Percentiles rank a stretch among this genome's conserved stretches.
Conservation (phyloP, 2,888 invertebrate species). For the Camponotus fellah region DNA sequence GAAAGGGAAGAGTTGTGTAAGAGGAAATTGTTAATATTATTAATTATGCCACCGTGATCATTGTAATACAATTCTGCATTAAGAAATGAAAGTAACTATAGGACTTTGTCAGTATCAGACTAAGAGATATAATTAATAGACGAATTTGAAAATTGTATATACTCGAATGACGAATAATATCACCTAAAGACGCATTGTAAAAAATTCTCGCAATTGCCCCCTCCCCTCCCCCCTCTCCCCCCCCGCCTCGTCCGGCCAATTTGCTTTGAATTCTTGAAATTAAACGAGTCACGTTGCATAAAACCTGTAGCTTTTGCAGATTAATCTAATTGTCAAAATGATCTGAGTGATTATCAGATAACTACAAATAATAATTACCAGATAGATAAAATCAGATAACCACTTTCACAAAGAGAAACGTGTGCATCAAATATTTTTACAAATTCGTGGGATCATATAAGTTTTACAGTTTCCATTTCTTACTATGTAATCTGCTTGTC, state of each 20-base stretch:
- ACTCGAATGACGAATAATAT: constrained; percentile 56
- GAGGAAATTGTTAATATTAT: constrained; percentile 54
- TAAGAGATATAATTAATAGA: constrained; percentile 46
- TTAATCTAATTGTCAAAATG: constrained; percentile 33
- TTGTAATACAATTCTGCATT: constrained; percentile 54
- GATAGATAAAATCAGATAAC: not conserved
- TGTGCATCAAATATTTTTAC: constrained; percentile 45
- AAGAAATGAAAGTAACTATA: constrained; percentile 68
- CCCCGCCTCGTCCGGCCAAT: not conserved
- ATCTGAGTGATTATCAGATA: not conserved
- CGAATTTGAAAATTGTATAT: constrained; percentile 45
- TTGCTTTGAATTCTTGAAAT: constrained; percentile 27
- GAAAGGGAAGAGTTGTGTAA: not conserved
- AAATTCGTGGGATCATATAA: constrained; percentile 19
- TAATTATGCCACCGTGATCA: constrained; percentile 53
- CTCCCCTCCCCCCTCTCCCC: too few relatives aligned
- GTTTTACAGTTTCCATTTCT: constrained; percentile 12
- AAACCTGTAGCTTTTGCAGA: constrained; percentile 31
- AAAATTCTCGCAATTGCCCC: constrained; percentile 18
- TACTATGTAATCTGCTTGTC: constrained; percentile 13
- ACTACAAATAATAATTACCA: not conserved
- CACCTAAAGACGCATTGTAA: constrained; percentile 42
- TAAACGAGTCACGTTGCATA: not conserved
- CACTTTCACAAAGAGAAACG: not conserved
- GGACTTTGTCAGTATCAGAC: constrained; percentile 67